These are phyloP conservation scores for Fistularia commersonii DNA, from an alignment of 2,797 vertebrate genomes.

Conservation along the genomic window DNA sequence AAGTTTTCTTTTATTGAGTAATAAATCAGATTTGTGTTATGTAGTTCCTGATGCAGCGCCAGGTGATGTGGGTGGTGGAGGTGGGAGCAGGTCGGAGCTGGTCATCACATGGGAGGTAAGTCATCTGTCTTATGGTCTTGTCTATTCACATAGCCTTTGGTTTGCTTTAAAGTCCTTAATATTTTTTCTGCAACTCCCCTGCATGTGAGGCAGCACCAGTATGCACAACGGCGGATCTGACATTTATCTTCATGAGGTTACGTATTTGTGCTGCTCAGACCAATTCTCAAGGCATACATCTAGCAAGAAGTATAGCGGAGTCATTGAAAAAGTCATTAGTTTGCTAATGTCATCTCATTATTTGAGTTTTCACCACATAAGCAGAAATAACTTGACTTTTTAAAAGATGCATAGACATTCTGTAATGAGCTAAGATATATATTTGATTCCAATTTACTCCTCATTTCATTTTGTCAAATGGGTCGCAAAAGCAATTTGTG, in stretches of 20 bases:
- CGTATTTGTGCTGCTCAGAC: constrained; percentile 31
- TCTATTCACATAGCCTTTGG: constrained; percentile 29
- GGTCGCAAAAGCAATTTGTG: constrained; percentile 62
- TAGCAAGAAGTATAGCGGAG: constrained; percentile 11
- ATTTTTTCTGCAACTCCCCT: constrained; percentile 51
- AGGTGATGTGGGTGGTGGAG: constrained; percentile 90
- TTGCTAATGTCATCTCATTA: constrained; percentile 20
- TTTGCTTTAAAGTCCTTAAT: constrained; percentile 42
- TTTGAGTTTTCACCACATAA: constrained; percentile 48
- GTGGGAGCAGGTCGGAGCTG: constrained; percentile 91
- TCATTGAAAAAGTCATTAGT: constrained; percentile 38
- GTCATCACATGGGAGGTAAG: constrained; percentile 99
- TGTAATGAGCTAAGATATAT: constrained; percentile 42
- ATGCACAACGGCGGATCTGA: constrained; percentile 24
- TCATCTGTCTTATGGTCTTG: constrained; percentile 69
- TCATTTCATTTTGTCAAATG: constrained; percentile 58
- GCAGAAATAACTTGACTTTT: constrained; percentile 42
- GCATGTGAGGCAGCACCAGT: constrained; percentile 16
- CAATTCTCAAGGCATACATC: constrained; percentile 23
- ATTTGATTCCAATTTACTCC: constrained; percentile 46
- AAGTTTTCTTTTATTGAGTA: constrained; percentile 22
- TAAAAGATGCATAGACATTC: constrained; percentile 25
- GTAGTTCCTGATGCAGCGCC: constrained; percentile 90
- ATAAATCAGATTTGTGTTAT: constrained; percentile 43
- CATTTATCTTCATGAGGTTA: constrained; percentile 41